Evolutionary conservation across 2,888 invertebrate species (phyloP).

Genomic region (Diadegma fenestrale): DNA sequence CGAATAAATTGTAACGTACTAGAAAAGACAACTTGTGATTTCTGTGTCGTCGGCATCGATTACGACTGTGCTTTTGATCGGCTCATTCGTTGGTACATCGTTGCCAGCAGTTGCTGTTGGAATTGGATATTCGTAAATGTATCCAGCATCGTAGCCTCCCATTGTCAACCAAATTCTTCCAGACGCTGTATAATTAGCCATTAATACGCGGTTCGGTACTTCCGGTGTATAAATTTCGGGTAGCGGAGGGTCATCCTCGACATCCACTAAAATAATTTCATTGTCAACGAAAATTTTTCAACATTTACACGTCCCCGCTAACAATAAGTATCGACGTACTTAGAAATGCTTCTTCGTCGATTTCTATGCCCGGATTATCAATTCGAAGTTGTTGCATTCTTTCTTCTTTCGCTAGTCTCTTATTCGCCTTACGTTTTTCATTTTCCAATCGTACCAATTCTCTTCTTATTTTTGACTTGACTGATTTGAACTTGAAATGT

Average conservation of each 20-base stretch:
- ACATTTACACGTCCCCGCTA: neutral
- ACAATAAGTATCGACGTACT: slow-evolving; percentile 84
- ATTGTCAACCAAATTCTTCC: slow-evolving; percentile 88
- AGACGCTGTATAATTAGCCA: slow-evolving; percentile 86
- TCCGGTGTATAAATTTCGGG: slow-evolving; percentile 86
- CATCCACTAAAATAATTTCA: slow-evolving; percentile 84
- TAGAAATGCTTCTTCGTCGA: slow-evolving; percentile 87
- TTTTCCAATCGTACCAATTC: slow-evolving; percentile 87
- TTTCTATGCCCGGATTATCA: slow-evolving; percentile 87
- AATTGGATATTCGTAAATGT: slow-evolving; percentile 87
- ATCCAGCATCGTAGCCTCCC: slow-evolving; percentile 89
- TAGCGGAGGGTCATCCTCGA: slow-evolving; percentile 86
- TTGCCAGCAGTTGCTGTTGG: slow-evolving; percentile 60
- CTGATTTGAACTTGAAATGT: slow-evolving; percentile 86
- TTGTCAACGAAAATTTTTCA: neutral
- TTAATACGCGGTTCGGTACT: slow-evolving; percentile 87
- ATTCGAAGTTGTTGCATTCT: slow-evolving; percentile 87
- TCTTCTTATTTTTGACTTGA: slow-evolving; percentile 87
- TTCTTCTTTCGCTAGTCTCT: slow-evolving; percentile 86
- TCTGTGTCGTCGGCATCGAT: slow-evolving; percentile 87
- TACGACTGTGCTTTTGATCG: slow-evolving; percentile 85
- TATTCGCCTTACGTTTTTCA: slow-evolving; percentile 86
- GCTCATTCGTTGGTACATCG: slow-evolving; percentile 79
- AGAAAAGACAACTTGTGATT: slow-evolving; percentile 86
- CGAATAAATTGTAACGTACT: slow-evolving; percentile 82